Evolutionary conservation across 2,888 invertebrate genomes (phyloP).

Genomic region (Pristionchus mayeri): DNA sequence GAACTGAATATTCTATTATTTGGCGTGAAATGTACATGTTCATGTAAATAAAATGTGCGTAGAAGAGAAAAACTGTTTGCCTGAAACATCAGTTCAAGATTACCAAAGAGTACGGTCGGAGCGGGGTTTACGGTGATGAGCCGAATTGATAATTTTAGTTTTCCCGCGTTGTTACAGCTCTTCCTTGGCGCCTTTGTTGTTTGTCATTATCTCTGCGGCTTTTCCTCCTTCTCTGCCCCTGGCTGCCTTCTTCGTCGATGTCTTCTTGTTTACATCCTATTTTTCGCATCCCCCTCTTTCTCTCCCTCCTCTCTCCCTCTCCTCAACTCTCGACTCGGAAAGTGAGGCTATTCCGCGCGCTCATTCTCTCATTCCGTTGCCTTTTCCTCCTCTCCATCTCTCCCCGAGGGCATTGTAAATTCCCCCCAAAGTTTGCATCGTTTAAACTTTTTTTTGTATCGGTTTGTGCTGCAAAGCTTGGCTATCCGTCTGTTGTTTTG

Average conservation of each 20-base stretch:
- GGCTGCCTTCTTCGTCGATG: neutral
- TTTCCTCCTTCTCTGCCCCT: neutral
- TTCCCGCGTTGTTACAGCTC: too few species aligned
- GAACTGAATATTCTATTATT: neutral
- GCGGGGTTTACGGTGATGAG: too few species aligned
- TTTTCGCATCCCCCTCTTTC: neutral
- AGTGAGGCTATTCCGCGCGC: slow-evolving; percentile 16
- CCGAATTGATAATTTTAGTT: neutral
- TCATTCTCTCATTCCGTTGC: neutral
- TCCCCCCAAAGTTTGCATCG: neutral
- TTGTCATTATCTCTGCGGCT: neutral
- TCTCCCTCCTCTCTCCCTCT: slow-evolving; percentile 3
- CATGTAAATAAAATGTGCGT: slow-evolving; percentile 2
- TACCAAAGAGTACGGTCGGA: neutral
- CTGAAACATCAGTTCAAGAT: neutral
- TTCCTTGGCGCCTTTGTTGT: neutral
- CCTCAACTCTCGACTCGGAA: neutral
- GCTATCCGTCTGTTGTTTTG: neutral
- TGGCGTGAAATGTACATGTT: slow-evolving; percentile 6
- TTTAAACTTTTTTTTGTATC: too few species aligned
- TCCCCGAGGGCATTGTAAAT: neutral
- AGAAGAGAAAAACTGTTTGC: neutral
- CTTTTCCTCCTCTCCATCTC: neutral
- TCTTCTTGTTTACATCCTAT: slow-evolving; percentile 26
- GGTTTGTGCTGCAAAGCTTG: neutral